phyloP scores from a whole-genome alignment of 2,888 invertebrate species.

The Byasa hedistus region DNA sequence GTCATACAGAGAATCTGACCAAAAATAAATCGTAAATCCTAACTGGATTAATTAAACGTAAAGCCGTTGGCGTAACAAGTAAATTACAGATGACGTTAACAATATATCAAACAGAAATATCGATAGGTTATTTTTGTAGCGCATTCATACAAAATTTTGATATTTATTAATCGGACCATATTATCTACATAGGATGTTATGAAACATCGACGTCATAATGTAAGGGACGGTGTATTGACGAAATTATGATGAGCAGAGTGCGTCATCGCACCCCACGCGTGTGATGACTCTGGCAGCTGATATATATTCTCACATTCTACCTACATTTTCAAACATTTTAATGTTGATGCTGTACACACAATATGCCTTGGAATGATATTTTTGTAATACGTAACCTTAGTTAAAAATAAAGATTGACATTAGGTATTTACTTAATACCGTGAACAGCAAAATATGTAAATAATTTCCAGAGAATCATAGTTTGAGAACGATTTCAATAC shows the following conservation, averaged over 20 bases:
- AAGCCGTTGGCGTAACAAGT: conserved; percentile 33
- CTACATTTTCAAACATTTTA: conserved; percentile 17
- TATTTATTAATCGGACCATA: conserved; percentile 56
- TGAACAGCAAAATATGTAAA: too few species aligned
- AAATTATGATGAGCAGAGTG: conserved; percentile 1
- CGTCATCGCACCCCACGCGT: conserved; percentile 23
- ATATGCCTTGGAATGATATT: background rate
- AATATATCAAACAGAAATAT: conserved; percentile 43
- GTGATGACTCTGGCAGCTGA: conserved; percentile 33
- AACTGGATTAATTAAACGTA: conserved; percentile 23
- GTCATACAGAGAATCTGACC: background rate
- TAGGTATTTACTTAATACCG: too few species aligned
- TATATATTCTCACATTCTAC: conserved; percentile 28
- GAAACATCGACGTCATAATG: conserved; percentile 55
- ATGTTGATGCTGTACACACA: background rate
- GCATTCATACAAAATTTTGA: conserved; percentile 38
- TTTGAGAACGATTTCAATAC: too few species aligned
- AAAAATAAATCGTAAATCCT: conserved; percentile 16
- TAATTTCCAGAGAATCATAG: too few species aligned
- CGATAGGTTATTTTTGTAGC: conserved; percentile 47
- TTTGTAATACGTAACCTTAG: too few species aligned
- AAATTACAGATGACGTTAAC: conserved; percentile 43
- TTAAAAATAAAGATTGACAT: too few species aligned
- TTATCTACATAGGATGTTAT: conserved; percentile 65
- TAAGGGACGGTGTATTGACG: conserved; percentile 35